Evolutionary conservation across 2,888 invertebrate species (phyloP), one percentile per base, ranked within the genome.

Genomic region (Stratiomys singularior): DNA sequence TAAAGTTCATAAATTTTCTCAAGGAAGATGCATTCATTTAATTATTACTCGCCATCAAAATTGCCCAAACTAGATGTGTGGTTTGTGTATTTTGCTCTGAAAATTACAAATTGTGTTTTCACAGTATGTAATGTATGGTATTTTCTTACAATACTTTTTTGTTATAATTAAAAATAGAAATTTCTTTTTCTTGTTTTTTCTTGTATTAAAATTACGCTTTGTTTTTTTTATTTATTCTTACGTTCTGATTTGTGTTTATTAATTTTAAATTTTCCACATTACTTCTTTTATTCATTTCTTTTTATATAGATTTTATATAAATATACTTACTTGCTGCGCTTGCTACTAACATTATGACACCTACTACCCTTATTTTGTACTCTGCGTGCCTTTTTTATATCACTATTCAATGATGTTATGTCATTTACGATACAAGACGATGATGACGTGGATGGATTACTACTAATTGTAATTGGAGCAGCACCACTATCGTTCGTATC

Each of bases 361-460:
- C 86, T 84, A 83, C 84, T 85, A 83, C 85, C 84, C 83, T 87
- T 81, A 79, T 74, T 87, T 87, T 87, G 87, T 87, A 87, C 87
- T 87, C 86, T 86, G 84, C 87, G 87, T 86, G 86, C 86, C 84
- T 87, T 87, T 82, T 86, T 87, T 81, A 85, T 84, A 81, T 87
- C 84, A 78, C 82, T 84, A 83, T 82, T 82, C 81, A 69, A 71
- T 58, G 79, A 77, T 74, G 76, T 71, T 13, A 56, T 44, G 58
- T 78, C 78, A 46, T 56, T 46, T 74, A 69, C 58, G 52, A 71
- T 69, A 76, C 63, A 77, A 30, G 47, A 77, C 58, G 76, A 78
- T 44, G 78, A 78, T 28, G 79, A 79, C 72, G 79, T 69, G 69
- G 74, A 74, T 74, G 74, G 74, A 60, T 74, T 74, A 44, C 66